Base-by-base conservation (phyloP, 2,797 vertebrate species). In the Falco concolor region DNA sequence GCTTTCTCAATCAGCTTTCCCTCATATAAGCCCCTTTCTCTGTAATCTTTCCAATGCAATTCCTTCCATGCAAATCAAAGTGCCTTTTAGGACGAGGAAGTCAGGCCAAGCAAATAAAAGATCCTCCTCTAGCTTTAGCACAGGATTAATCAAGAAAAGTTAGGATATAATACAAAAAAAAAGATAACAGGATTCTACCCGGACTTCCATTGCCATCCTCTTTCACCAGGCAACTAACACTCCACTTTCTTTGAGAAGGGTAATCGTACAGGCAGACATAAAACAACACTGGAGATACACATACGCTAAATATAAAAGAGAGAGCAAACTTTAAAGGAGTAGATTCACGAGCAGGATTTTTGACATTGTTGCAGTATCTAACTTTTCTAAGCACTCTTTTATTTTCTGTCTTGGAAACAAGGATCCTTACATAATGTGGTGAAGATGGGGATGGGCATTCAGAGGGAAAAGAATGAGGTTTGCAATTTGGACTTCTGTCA, bases 1-100 rank as follows among this genome's bases (percentile, higher is more conserved):
- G 64, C 65, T 85, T 91, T 96, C 61, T 91, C 88, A 93, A 93
- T 87, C 56, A 91, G 80, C 70, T 95, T 96, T 94, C 75, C 36
- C 44, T 88, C 73, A 82, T 83, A 75, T 91, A 95, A 97, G 65
- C 44, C 84, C 79, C 57, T 90, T 94, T 88, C 65, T 72, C 12
- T 84, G 38, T 92, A 95, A 93, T 91, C 89, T 87, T 96, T 89
- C 64, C 77, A 54, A 40, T 93, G 77, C 22, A 81, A 88, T 96
- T 87, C 63, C 82, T 87, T 78, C 84, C 68, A 87, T 70, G 78
- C 70, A 77, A 96, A 97, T 95, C 57, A 80, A 76, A 96, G 76
- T 92, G 82, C 53, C 44, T 87, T 94, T 90, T 73, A 81, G 64
- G 65, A 92, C 90, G 54, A 91, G 44, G 54, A 89, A 95, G 74